Conservation (phyloP, 2,113 vertebrate species). For the Uria aalge region DNA sequence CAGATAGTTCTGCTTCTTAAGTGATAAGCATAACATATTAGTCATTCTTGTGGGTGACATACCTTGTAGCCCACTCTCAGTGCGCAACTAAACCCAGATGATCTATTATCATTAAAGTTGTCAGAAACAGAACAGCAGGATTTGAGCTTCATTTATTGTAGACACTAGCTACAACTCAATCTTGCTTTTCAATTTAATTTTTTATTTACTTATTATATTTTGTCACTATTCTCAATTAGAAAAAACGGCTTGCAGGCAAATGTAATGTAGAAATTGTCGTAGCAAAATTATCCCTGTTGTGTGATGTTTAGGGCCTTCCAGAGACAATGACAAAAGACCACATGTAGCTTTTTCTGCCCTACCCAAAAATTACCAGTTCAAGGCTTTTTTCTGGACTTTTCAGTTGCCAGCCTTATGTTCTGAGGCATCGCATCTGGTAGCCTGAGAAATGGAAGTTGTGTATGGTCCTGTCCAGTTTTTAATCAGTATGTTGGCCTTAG, state of each 20-base stretch:
- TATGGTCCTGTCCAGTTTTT: neutral
- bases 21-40: constrained; percentile 64
- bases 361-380: neutral
- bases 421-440: neutral
- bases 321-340: neutral
- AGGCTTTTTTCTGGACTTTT: neutral
- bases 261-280: neutral
- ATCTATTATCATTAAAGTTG: constrained; percentile 49
- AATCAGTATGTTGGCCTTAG: constrained; percentile 1
- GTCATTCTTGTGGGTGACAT: constrained; percentile 58
- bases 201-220: constrained; percentile 43
- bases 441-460: neutral
- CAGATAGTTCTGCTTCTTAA: constrained; percentile 71
- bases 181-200: constrained; percentile 23
- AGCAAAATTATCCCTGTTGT: neutral
- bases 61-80: constrained; percentile 64
- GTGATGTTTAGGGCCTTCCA: neutral
- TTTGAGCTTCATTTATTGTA: neutral
- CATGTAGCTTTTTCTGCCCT: neutral
- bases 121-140: constrained; percentile 18
- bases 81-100: constrained; percentile 49
- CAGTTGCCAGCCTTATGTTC: neutral
- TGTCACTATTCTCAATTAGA: constrained; percentile 34
- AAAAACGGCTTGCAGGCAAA: neutral
- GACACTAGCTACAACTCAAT: constrained; percentile 4